Conservation (phyloP, 2,113 vertebrate genomes). For the Nesogale talazaci region DNA sequence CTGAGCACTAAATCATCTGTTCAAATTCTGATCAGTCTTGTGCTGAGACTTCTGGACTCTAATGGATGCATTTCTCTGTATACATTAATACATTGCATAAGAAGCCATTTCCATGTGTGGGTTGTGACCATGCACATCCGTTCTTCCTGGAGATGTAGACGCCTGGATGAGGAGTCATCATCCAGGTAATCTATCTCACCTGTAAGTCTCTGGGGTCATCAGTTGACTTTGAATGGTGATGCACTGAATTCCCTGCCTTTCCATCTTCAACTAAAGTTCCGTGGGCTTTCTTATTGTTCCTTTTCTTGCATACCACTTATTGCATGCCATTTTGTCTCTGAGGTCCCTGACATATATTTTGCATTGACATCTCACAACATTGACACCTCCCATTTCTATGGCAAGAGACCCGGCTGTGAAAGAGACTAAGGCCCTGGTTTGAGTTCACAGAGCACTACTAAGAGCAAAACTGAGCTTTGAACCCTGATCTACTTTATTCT, state of each 20-base stretch:
- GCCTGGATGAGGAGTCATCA: neutral
- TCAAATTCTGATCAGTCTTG: neutral
- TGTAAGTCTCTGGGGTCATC: neutral
- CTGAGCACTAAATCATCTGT: neutral
- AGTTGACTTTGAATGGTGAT: neutral
- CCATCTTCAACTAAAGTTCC: neutral
- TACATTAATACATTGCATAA: neutral
- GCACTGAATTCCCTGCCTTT: neutral
- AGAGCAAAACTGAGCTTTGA: neutral
- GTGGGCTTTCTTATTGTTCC: neutral
- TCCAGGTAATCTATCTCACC: neutral
- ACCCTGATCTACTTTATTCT: neutral
- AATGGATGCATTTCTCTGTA: neutral
- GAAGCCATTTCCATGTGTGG: neutral
- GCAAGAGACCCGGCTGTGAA: neutral
- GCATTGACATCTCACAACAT: neutral
- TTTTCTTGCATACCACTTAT: neutral
- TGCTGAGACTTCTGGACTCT: neutral
- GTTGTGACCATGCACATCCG: neutral
- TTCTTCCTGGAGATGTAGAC: neutral
- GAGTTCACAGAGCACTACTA: neutral
- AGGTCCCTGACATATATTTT: neutral
- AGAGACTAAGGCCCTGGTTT: neutral
- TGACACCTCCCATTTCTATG: neutral
- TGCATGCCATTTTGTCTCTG: neutral